These are phyloP conservation scores for Helobdella robusta DNA, from an alignment of 2,888 invertebrate genomes.

Conservation along the genomic window DNA sequence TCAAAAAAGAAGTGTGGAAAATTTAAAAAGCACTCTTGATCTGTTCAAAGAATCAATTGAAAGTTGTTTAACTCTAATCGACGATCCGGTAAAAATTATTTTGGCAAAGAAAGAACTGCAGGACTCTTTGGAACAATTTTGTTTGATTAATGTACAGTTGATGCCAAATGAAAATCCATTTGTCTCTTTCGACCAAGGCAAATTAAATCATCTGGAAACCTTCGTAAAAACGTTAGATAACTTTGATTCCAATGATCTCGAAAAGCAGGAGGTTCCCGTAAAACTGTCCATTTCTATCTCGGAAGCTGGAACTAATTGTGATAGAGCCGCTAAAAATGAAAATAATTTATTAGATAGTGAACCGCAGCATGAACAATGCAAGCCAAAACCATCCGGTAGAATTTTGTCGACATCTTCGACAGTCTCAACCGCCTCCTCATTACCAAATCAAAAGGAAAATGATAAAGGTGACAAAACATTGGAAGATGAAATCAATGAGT, in stretches of 20 bases:
- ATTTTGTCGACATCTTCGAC: neutral
- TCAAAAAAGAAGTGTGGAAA: constrained; percentile 47
- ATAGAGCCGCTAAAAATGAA: neutral
- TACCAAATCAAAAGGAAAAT: no score
- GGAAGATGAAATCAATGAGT: neutral
- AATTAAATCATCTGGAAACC: constrained; percentile 35
- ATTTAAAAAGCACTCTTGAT: constrained; percentile 48
- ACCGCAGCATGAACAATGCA: neutral
- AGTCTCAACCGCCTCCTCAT: no score
- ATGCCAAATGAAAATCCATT: constrained; percentile 48
- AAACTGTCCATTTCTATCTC: constrained; percentile 2
- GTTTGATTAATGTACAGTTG: constrained; percentile 37
- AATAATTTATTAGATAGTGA: no score
- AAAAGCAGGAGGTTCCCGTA: neutral
- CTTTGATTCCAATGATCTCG: no score
- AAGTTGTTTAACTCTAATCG: constrained; percentile 51
- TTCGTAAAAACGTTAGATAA: no score
- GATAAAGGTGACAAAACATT: constrained; percentile 7
- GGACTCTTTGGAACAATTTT: constrained; percentile 48
- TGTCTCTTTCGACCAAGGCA: constrained; percentile 44
- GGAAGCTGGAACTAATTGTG: neutral
- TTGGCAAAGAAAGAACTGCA: constrained; percentile 53
- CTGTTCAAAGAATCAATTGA: constrained; percentile 52
- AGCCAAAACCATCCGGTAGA: neutral
- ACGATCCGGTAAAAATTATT: constrained; percentile 51